Base-by-base conservation (phyloP, 2,888 invertebrate genomes). In the Poecilobothrus nobilitatus region DNA sequence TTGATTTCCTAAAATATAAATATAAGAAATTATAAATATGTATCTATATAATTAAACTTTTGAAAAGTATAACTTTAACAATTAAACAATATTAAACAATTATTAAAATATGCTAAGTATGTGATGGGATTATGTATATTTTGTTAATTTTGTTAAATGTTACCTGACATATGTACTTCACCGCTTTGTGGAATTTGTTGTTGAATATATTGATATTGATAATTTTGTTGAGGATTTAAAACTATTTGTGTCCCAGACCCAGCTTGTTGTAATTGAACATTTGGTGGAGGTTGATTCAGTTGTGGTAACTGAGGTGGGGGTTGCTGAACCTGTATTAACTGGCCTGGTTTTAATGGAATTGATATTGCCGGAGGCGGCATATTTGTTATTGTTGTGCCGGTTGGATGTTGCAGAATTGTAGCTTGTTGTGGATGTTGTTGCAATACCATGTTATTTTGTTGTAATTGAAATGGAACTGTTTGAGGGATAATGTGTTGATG, bases 401-500 rank as follows among this genome's bases (percentile, higher is more conserved):
- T 73, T 15, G 69, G 72, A 0, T 71, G 72, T 22, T 70, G 66
- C 27, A 68, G 68, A 3, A 67, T 68, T 6, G 65, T 2, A 65
- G 65, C 12, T 67, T 69, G 70, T 21, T 70, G 67, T 15, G 67
- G 68, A 6, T 72, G 71, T 37, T 74, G 75, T 63, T 74, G 74
- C n/a, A 75, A 72, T 0, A 75, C 73, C 71, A 75, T 73, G 67
- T 74, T 74, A 8, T 74, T 73, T 34, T 74, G 75, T 34, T 72
- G 74, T 65, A 75, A 71, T 65, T 75, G 74, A 61, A 76, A 75
- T 0, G 75, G 75, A 2, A 74, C 70, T 0, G 71, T 71, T 68
- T 73, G 75, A 2, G 74, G 74, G 10, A 75, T 72, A 27, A 73
- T 73, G 67, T 74, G 75, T 63, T 74, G 75, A 66, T 76, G 75